Evolutionary conservation across 2,888 invertebrate genomes (phyloP).

Genomic region (Aricia artaxerxes): DNA sequence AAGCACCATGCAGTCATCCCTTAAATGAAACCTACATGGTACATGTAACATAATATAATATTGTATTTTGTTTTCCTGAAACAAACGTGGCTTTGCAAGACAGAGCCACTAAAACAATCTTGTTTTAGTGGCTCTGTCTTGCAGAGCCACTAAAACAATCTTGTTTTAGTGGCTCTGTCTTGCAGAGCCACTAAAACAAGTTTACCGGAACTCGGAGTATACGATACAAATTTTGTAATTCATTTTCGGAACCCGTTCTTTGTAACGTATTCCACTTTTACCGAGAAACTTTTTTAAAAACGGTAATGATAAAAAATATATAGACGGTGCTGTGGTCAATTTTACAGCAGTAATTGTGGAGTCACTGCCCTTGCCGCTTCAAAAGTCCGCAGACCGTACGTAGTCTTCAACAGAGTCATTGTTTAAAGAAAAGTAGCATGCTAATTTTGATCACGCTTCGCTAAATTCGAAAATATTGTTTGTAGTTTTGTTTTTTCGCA

Average conservation of each 20-base stretch:
- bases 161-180: too few relatives aligned
- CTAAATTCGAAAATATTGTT: background rate
- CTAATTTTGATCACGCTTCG: constrained; percentile 13
- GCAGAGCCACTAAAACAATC: background rate
- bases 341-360: background rate
- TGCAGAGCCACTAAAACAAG: background rate
- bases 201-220: background rate
- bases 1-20: background rate
- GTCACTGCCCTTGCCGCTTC: constrained; percentile 3
- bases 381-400: background rate
- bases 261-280: constrained; percentile 3
- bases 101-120: background rate
- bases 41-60: background rate
- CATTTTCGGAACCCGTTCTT: constrained; percentile 5
- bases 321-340: background rate
- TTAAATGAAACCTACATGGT: background rate
- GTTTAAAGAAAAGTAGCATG: background rate
- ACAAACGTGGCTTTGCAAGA: too few relatives aligned
- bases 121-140: too few relatives aligned
- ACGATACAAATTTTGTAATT: background rate
- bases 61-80: background rate
- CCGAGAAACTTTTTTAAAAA: background rate
- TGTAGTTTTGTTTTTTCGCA: background rate
- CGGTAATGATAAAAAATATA: background rate
- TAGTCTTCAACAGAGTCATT: constrained; percentile 15